phyloP scores from a whole-genome alignment of 2,797 vertebrate species.

The Lophotriccus pileatus region DNA sequence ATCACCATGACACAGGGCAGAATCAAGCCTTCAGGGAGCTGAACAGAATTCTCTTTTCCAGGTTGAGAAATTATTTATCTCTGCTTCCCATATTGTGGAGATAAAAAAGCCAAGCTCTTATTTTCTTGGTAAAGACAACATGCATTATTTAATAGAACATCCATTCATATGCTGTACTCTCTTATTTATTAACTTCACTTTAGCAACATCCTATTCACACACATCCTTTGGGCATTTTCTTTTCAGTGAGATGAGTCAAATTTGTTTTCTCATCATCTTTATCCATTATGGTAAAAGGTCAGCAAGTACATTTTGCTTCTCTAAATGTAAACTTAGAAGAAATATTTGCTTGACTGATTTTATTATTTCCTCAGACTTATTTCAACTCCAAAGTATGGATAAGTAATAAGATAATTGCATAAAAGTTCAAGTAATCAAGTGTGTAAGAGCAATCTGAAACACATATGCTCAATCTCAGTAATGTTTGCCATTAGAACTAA shows the following conservation, averaged over 20 bases:
- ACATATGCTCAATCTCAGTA: neutral
- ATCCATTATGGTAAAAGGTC: neutral
- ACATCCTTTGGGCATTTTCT: neutral
- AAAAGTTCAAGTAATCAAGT: conserved; percentile 23
- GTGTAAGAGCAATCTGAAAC: neutral
- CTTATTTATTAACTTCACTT: conserved; percentile 22
- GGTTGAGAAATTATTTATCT: conserved; percentile 13
- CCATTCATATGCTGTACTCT: neutral
- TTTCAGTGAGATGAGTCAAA: neutral
- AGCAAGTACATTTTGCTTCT: neutral
- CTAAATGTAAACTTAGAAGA: neutral
- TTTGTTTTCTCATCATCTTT: neutral
- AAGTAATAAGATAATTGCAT: conserved; percentile 34
- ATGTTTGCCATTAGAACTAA: neutral
- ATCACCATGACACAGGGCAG: neutral
- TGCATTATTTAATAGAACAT: conserved; percentile 30
- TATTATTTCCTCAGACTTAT: conserved; percentile 10
- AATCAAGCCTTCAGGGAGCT: neutral
- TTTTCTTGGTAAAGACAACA: neutral
- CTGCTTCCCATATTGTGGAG: neutral
- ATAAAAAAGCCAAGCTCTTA: neutral
- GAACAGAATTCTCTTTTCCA: neutral
- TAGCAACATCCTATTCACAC: neutral
- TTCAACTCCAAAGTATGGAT: neutral
- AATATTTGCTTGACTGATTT: conserved; percentile 20